Percentiles rank a stretch among this genome's conserved stretches.
phyloP scores from a whole-genome alignment of 2,888 invertebrate genomes.

The Nymphalis c-album region DNA sequence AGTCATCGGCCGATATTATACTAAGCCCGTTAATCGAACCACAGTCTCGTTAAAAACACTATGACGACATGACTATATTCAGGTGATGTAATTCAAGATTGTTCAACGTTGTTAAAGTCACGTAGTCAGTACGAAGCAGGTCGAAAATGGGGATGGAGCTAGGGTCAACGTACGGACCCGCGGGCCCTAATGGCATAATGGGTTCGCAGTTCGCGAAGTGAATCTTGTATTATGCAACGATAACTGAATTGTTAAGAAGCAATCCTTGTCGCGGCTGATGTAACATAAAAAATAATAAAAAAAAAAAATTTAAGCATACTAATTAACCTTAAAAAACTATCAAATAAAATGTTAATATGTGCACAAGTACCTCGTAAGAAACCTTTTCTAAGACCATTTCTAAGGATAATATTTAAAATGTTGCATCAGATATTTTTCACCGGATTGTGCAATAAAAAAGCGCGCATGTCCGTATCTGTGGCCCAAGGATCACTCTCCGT shows the following conservation, averaged over 20 bases:
- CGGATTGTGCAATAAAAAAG: slow-evolving; percentile 2
- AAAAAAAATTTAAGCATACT: not conserved
- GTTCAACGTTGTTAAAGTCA: slow-evolving; percentile 62
- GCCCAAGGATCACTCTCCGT: not conserved
- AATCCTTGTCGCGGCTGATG: slow-evolving; percentile 9
- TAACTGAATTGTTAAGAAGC: slow-evolving; percentile 24
- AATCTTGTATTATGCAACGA: slow-evolving; percentile 39
- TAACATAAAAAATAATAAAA: not conserved
- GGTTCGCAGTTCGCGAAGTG: slow-evolving; percentile 50
- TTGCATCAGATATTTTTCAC: slow-evolving; percentile 8
- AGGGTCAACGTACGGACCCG: slow-evolving; percentile 58
- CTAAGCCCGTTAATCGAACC: slow-evolving; percentile 15
- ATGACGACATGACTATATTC: slow-evolving; percentile 34
- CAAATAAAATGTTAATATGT: too few species aligned
- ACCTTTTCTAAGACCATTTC: not conserved
- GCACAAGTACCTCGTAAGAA: not conserved
- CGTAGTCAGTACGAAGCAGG: slow-evolving; percentile 54
- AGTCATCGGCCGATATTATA: not conserved
- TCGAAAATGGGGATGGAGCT: slow-evolving; percentile 54
- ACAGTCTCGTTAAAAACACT: slow-evolving; percentile 15
- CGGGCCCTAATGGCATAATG: slow-evolving; percentile 68
- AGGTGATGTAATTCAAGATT: slow-evolving; percentile 52
- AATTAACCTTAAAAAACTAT: too few species aligned
- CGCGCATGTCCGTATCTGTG: slow-evolving; percentile 2
- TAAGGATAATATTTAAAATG: not conserved